Conservation (phyloP, 2,797 vertebrate genomes). For the Sternarchorhynchus goeldii region DNA sequence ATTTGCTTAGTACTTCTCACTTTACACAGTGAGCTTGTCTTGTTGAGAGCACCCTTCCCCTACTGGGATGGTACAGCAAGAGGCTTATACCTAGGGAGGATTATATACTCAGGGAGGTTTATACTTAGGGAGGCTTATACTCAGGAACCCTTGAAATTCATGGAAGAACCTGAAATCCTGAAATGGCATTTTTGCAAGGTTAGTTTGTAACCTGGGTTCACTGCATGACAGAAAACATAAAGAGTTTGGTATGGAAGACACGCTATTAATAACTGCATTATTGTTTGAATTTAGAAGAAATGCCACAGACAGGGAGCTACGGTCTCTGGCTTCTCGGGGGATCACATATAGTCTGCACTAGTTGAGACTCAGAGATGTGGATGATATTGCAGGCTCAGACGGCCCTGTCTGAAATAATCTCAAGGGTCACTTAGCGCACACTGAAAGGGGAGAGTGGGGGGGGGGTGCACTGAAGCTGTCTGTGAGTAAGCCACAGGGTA, state of each 20-base stretch:
- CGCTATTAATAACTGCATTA: slow-evolving; percentile 12
- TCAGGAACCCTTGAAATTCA: slow-evolving; percentile 19
- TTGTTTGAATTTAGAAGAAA: slow-evolving; percentile 7
- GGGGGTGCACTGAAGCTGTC: slow-evolving; percentile 13
- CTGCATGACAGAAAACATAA: slow-evolving; percentile 4
- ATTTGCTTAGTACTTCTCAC: slow-evolving; percentile 47
- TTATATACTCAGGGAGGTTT: not conserved
- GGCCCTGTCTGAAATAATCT: slow-evolving; percentile 37
- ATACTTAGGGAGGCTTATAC: not conserved
- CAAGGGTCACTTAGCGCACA: slow-evolving; percentile 41
- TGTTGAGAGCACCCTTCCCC: slow-evolving; percentile 7
- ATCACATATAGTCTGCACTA: slow-evolving; percentile 29
- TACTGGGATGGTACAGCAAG: slow-evolving; percentile 4
- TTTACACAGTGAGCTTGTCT: slow-evolving; percentile 35
- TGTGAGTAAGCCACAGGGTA: slow-evolving; percentile 20
- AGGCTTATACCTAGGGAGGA: not conserved
- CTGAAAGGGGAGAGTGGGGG: slow-evolving; percentile 28
- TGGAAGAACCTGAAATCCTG: not conserved
- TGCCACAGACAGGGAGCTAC: not conserved
- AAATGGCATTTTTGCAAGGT: not conserved
- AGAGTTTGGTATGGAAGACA: slow-evolving; percentile 1
- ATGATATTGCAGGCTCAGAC: slow-evolving; percentile 33
- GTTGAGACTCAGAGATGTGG: slow-evolving; percentile 20
- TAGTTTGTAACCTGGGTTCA: not conserved
- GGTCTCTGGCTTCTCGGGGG: not conserved